Percentiles rank a stretch among this genome's conserved stretches.
These are phyloP conservation scores for Trichonephila inaurata DNA, from an alignment of 1,140 invertebrate genomes.

Conservation along the genomic window DNA sequence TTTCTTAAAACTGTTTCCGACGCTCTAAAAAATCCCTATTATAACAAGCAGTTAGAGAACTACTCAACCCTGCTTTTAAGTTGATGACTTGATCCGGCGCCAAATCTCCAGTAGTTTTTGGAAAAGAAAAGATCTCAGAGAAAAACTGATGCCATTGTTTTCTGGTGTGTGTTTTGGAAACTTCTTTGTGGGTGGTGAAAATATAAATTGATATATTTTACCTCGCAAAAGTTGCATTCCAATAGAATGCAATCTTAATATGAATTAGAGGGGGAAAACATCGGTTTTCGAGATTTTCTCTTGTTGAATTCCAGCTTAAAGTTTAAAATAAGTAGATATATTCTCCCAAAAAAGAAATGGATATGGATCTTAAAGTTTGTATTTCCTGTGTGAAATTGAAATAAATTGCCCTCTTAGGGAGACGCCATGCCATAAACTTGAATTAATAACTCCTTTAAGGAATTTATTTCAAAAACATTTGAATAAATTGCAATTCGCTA, in stretches of 20 bases:
- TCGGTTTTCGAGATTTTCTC: no score
- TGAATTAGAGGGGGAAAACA: background rate
- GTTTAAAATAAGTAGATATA: no score
- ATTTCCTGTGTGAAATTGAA: no score
- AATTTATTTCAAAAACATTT: no score
- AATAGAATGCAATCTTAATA: background rate
- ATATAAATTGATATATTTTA: background rate
- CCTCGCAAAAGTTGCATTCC: background rate
- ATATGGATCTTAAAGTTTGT: no score
- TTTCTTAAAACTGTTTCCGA: background rate
- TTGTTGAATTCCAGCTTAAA: no score
- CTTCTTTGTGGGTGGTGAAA: background rate
- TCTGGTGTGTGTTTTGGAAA: background rate
- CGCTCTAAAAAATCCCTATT: background rate
- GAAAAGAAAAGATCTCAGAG: no score
- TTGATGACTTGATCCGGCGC: slow-evolving; percentile 44
- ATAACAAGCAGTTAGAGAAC: slow-evolving; percentile 42
- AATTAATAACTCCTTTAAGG: no score
- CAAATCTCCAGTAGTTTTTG: background rate
- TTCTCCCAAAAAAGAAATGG: no score
- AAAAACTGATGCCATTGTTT: background rate
- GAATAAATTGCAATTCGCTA: no score
- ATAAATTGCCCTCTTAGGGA: no score
- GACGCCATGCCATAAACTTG: no score
- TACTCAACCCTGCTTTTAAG: slow-evolving; percentile 40